These are phyloP conservation scores for Leguminivora glycinivorella DNA, from an alignment of 1,140 invertebrate genomes.

Conservation along the genomic window DNA sequence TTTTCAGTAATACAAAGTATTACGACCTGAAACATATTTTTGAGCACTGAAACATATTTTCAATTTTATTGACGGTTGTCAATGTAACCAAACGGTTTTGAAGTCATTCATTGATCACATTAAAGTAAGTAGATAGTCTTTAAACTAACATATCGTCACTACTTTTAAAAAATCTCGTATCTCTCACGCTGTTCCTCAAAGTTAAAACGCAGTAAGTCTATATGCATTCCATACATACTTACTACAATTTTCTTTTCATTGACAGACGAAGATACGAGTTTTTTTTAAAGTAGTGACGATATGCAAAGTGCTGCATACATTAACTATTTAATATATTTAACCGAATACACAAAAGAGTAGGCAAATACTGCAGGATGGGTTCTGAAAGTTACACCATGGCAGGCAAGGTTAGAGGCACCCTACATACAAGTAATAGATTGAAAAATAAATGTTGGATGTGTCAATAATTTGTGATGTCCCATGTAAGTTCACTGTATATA, in stretches of 20 bases:
- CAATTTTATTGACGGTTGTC: not conserved
- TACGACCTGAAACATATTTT: not conserved
- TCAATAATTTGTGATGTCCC: not conserved
- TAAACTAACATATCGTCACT: too few relatives aligned
- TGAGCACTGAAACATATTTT: not conserved
- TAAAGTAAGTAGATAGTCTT: not conserved
- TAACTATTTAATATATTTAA: not conserved
- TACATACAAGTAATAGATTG: not conserved
- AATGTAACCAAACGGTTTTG: not conserved
- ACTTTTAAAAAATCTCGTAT: too few relatives aligned
- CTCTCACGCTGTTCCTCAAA: too few relatives aligned
- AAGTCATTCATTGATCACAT: not conserved
- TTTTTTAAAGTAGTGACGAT: too few relatives aligned
- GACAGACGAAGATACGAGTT: too few relatives aligned
- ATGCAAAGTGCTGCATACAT: not conserved
- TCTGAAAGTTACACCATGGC: not conserved
- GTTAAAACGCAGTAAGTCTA: too few relatives aligned
- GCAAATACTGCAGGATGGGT: not conserved
- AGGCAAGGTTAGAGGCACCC: not conserved
- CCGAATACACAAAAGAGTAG: constrained; percentile 1
- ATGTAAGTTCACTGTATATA: too few relatives aligned
- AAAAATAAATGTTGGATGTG: too few relatives aligned
- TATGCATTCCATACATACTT: too few relatives aligned
- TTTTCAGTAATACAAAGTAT: not conserved
- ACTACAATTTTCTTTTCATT: too few relatives aligned